A percentile compares a stretch with the other conserved stretches of the same genome.
Conservation (phyloP, 2,797 vertebrate genomes). For the Macrochelys suwanniensis region DNA sequence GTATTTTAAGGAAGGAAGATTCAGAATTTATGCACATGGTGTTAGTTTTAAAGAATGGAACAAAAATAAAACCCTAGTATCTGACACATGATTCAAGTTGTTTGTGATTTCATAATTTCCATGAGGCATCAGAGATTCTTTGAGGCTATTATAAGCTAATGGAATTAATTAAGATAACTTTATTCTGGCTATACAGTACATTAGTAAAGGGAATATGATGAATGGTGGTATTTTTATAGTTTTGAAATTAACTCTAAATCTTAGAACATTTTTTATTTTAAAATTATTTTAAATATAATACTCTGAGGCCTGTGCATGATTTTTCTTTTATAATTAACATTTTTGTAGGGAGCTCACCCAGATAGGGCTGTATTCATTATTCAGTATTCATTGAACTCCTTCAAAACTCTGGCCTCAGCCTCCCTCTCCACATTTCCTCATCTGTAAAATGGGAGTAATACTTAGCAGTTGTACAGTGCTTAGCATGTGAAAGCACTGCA, state of each 20-base stretch:
- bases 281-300: background rate
- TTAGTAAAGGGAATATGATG: background rate
- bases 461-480: background rate
- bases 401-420: background rate
- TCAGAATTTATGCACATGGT: background rate
- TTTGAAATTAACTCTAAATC: background rate
- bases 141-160: fast-evolving
- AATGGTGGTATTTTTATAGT: background rate
- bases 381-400: background rate
- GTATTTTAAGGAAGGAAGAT: background rate
- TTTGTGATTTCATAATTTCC: background rate
- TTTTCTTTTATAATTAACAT: background rate
- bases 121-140: background rate
- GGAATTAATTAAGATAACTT: background rate
- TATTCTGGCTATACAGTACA: background rate
- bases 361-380: background rate
- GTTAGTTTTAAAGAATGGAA: background rate
- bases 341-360: background rate
- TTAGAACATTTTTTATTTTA: background rate
- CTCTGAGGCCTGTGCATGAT: background rate
- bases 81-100: background rate
- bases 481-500: background rate
- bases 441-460: background rate
- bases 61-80: background rate
- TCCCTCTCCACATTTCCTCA: fast-evolving